phyloP scores from a whole-genome alignment of 37 sponge, comb jelly and placozoan species.

The Ephydatia muelleri region DNA sequence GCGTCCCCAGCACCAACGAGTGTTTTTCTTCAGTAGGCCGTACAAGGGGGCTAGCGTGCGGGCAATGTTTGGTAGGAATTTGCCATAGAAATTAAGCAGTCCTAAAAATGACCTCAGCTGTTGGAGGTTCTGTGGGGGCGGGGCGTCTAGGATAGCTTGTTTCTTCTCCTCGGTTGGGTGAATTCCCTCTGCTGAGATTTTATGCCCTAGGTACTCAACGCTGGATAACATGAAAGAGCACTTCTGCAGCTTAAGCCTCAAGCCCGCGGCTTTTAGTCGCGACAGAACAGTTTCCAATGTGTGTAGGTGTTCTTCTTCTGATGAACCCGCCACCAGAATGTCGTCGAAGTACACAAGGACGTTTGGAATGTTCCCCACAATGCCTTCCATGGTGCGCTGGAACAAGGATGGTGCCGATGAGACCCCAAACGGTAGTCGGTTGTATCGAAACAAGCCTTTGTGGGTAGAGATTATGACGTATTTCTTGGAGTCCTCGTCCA shows the following conservation, averaged over 20 bases:
- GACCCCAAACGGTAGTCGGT: background rate
- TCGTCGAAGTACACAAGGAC: background rate
- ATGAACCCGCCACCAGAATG: background rate
- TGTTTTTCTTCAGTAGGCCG: background rate
- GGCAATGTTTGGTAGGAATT: background rate
- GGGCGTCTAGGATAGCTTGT: background rate
- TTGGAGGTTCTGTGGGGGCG: background rate
- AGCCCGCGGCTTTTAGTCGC: background rate
- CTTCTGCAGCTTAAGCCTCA: background rate
- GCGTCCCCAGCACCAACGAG: conserved; percentile 3
- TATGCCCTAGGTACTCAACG: background rate
- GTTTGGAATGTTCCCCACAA: background rate
- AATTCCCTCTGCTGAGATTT: background rate
- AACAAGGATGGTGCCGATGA: background rate
- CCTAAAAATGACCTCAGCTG: conserved; percentile 7
- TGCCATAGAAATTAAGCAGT: background rate
- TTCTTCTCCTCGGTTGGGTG: background rate
- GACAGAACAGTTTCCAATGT: background rate
- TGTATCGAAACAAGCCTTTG: background rate
- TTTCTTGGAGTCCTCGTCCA: conserved; percentile 8
- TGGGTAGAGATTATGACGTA: background rate
- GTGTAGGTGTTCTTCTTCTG: background rate
- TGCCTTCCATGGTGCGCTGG: background rate
- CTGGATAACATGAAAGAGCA: background rate
- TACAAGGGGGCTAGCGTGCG: background rate